Conservation (phyloP, 2,797 vertebrate species). For the Falco columbarius region DNA sequence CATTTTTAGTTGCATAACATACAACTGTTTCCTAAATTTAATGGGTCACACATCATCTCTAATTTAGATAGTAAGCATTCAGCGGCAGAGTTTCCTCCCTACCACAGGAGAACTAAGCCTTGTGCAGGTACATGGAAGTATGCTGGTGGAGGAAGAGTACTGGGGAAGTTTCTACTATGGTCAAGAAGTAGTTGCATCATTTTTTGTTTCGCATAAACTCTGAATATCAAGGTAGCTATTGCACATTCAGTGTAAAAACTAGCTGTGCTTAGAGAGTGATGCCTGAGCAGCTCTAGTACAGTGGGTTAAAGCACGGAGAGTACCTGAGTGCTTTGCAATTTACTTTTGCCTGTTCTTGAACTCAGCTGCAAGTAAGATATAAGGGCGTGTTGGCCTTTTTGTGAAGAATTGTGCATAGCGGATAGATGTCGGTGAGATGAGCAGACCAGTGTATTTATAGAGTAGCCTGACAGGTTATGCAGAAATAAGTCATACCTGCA, state of each 20-base stretch:
- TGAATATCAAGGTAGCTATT: not conserved
- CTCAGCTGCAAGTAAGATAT: not conserved
- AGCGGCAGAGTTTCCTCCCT: too few species aligned
- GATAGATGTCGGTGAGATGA: not conserved
- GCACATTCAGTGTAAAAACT: not conserved
- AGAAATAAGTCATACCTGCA: not conserved
- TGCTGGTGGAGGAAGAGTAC: not conserved
- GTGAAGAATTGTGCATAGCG: not conserved
- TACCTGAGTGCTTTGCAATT: not conserved
- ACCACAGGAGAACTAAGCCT: not conserved
- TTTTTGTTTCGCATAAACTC: not conserved
- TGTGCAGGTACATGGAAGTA: rapidly evolving
- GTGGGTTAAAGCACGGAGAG: not conserved
- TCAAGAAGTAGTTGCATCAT: not conserved
- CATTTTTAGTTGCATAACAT: not conserved
- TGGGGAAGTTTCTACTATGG: not conserved
- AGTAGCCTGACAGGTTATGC: not conserved
- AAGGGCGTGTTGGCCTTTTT: not conserved
- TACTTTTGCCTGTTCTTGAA: not conserved
- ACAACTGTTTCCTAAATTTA: not conserved
- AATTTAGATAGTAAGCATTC: not conserved
- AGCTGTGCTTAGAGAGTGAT: not conserved
- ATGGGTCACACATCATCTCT: not conserved
- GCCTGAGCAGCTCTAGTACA: not conserved
- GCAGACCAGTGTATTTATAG: not conserved